Conservation (phyloP, 1,140 invertebrate species). For the Rhopalosiphum padi region DNA sequence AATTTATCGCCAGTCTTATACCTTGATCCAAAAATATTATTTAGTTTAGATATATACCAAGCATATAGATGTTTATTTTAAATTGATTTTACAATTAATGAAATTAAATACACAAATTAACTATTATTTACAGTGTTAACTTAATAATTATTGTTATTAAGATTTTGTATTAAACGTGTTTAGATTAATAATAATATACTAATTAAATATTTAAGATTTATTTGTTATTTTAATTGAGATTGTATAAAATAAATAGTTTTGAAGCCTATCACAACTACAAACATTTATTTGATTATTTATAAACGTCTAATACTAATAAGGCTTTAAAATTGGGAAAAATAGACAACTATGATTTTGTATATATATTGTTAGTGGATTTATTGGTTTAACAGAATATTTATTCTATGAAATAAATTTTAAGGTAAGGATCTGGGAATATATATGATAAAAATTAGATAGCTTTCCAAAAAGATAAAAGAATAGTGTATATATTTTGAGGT, state of each 20-base stretch:
- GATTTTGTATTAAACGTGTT: not conserved
- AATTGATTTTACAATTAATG: not conserved
- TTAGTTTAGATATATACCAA: not conserved
- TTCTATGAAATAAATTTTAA: not conserved
- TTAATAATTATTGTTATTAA: not conserved
- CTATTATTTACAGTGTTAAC: not conserved
- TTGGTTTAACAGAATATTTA: not conserved
- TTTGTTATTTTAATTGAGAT: not conserved
- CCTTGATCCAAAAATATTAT: not conserved
- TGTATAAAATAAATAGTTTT: not conserved
- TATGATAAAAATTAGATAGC: not conserved
- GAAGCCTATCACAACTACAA: not conserved
- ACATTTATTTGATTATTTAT: not conserved
- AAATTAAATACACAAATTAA: not conserved
- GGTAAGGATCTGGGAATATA: not conserved
- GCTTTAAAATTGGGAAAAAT: not conserved
- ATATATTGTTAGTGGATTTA: not conserved
- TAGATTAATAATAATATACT: not conserved
- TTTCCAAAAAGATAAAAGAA: slow-evolving; percentile 11
- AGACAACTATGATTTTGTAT: not conserved
- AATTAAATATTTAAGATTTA: too few species aligned
- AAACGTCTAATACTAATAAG: not conserved
- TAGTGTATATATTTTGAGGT: not conserved
- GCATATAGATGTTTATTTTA: not conserved
- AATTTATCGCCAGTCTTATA: not conserved